Base-by-base conservation (phyloP, 2,888 invertebrate species). In the Malthinus flaveolus region DNA sequence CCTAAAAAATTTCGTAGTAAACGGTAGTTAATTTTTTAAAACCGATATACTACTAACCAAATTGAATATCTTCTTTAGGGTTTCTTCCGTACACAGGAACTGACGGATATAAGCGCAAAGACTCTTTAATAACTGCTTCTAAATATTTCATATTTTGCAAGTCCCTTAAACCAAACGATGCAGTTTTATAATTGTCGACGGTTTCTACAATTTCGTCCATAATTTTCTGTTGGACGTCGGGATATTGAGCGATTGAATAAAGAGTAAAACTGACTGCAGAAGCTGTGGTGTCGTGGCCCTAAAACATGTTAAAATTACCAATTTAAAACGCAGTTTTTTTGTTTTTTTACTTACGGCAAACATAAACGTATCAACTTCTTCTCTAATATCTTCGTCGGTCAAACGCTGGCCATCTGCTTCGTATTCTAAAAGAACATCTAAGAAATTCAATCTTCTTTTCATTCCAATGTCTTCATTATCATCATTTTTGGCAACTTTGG, bases 1-100 rank as follows among this genome's bases (percentile, higher is more conserved):
- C 82, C 83, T 59, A 86, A 83, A 63, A 86, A 86, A 68, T 87
- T 87, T 44, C 87, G 70, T 3, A 49, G 57, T 7, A 67, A 72
- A 10, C 69, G 1, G 68, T 56, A 35, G 80, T 78, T 63, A 84
- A 85, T 31, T 86, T 79, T 53, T 84, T 84, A 0, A 86, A 86
- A 77, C 70, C 67, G 48, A 10, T 35, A 11, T 5, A n/a, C 1
- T 33, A 52, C 61, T 51, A 60, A 75, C 75, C 70, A 50, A 71
- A 65, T 61, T 67, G 55, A 3, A 71, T 71, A 48, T 82, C 81
- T 61, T 78, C 75, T 1, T 69, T 72, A 1, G 81, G 67, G 34
- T 69, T 62, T 61, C 84, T 73, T 62, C 77, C 79, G 53, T 81
- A 80, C 0, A 82, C 52, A 1, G 84, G 84, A 2, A 83, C 84